Evolutionary conservation across 2,797 vertebrate species (phyloP).

Genomic region (Phoebastria nigripes): DNA sequence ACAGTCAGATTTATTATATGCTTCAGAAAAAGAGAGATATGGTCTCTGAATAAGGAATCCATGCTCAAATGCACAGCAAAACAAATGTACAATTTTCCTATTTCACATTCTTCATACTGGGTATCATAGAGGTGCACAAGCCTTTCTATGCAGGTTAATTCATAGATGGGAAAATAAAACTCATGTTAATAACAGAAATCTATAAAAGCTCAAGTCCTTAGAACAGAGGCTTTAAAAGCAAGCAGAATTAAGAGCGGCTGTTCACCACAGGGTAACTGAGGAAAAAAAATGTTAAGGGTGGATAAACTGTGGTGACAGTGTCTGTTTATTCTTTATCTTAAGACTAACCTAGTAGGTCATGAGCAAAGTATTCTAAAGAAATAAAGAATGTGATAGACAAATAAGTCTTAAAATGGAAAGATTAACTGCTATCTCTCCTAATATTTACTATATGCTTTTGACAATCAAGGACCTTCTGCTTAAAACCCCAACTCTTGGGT

Average conservation of each 20-base stretch:
- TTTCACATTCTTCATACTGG: not conserved
- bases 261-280: not conserved
- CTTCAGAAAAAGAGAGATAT: not conserved
- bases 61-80: conserved; percentile 8
- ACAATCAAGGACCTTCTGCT: not conserved
- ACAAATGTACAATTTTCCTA: not conserved
- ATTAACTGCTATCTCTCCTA: conserved; percentile 11
- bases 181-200: not conserved
- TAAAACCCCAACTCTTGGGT: not conserved
- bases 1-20: conserved; percentile 40
- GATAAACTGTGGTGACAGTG: not conserved
- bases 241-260: not conserved
- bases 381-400: conserved; percentile 13
- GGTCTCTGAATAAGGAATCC: not conserved
- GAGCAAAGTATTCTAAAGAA: conserved; percentile 26
- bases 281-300: not conserved
- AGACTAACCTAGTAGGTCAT: not conserved
- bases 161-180: not conserved
- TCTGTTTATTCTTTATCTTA: conserved; percentile 1
- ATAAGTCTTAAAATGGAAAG: not conserved
- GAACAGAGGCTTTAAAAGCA: not conserved
- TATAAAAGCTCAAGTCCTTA: not conserved
- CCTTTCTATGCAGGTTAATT: not conserved
- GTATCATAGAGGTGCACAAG: not conserved
- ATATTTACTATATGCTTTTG: conserved; percentile 4